Percentiles rank a stretch among this genome's conserved stretches.
Conservation (phyloP, 1,140 invertebrate genomes). For the Chelonus insularis region DNA sequence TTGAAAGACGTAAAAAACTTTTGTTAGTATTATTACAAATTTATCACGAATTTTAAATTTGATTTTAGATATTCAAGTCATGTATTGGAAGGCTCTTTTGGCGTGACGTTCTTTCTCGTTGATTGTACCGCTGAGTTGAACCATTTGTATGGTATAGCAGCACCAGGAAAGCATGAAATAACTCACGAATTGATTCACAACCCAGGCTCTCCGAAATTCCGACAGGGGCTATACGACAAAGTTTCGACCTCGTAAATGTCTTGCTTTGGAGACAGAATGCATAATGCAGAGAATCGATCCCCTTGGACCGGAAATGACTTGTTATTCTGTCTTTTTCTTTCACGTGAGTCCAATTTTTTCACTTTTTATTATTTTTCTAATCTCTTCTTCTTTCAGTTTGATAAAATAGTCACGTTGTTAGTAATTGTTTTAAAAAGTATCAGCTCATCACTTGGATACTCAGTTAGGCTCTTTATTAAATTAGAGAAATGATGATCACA, state of each 20-base stretch:
- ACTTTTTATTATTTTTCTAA: neutral
- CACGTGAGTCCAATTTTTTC: neutral
- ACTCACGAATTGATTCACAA: slow-evolving; percentile 3
- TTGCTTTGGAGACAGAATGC: neutral
- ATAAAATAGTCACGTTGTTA: too few relatives aligned
- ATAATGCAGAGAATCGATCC: slow-evolving; percentile 11
- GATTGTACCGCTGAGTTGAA: neutral
- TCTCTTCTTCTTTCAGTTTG: neutral
- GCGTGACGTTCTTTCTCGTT: neutral
- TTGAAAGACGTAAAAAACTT: too few relatives aligned
- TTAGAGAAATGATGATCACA: too few relatives aligned
- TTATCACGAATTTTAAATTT: too few relatives aligned
- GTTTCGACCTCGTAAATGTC: neutral
- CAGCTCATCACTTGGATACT: too few relatives aligned
- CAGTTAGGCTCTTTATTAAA: too few relatives aligned
- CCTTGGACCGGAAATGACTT: neutral
- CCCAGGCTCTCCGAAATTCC: neutral
- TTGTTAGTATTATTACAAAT: too few relatives aligned
- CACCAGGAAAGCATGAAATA: neutral
- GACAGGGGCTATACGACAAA: neutral
- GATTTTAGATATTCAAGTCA: neutral
- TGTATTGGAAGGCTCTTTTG: neutral
- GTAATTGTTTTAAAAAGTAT: too few relatives aligned
- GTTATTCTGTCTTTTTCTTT: neutral
- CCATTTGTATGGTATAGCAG: too few relatives aligned